A percentile compares a stretch with the other conserved stretches of the same genome.
These are phyloP conservation scores for Oncorhynchus tshawytscha DNA, from an alignment of 2,113 vertebrate species.

Conservation along the genomic window DNA sequence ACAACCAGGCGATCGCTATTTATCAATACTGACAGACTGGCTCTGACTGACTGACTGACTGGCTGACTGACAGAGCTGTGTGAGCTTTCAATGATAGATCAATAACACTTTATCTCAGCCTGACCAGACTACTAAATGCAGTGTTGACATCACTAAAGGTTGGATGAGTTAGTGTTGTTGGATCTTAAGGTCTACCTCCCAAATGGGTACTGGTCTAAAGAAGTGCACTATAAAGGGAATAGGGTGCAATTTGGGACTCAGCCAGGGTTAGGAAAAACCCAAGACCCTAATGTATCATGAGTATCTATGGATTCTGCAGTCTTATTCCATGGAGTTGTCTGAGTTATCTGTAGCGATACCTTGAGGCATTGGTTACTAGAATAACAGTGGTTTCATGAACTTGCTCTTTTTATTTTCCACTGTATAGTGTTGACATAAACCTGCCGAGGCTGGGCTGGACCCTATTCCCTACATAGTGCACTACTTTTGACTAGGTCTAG, in stretches of 20 bases:
- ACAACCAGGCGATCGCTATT: conserved; percentile 16
- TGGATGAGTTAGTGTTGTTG: too few species aligned
- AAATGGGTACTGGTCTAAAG: too few species aligned
- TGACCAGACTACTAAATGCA: too few species aligned
- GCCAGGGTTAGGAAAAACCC: too few species aligned
- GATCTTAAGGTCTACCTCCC: too few species aligned
- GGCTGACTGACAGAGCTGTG: too few species aligned
- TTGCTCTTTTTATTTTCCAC: conserved; percentile 35
- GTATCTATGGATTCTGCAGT: conserved; percentile 1
- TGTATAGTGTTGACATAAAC: neutral
- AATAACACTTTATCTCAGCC: too few species aligned
- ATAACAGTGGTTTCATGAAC: conserved; percentile 32
- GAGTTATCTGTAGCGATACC: conserved; percentile 1
- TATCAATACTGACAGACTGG: neutral
- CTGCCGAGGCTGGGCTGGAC: neutral
- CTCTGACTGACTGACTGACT: neutral
- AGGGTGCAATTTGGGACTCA: too few species aligned
- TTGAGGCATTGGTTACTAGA: conserved; percentile 33
- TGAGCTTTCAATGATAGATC: neutral
- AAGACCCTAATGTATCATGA: neutral
- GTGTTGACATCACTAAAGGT: too few species aligned
- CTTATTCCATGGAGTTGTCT: conserved; percentile 7
- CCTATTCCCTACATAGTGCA: too few species aligned
- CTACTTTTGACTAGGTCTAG: too few species aligned
- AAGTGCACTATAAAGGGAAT: too few species aligned